phyloP scores from a whole-genome alignment of 2,888 invertebrate species.

The Pyrocoelia pectoralis region DNA sequence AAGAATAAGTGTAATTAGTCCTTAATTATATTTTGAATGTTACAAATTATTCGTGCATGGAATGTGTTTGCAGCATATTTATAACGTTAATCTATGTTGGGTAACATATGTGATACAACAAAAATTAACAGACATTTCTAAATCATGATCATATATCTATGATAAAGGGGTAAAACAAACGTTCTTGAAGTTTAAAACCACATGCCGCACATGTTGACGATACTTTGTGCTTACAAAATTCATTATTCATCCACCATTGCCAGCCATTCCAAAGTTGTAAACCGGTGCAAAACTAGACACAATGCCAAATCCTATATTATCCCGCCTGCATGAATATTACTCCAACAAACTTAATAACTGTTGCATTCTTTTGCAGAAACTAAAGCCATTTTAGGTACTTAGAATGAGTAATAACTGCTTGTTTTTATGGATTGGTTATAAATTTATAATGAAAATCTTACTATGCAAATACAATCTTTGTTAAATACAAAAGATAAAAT shows the following conservation, averaged over 20 bases:
- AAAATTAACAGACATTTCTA: slow-evolving; percentile 24
- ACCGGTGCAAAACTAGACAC: slow-evolving; percentile 21
- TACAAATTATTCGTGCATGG: no score
- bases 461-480: background rate
- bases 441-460: background rate
- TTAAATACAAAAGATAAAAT: background rate
- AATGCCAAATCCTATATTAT: slow-evolving; percentile 25
- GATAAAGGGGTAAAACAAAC: slow-evolving; percentile 15
- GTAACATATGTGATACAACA: slow-evolving; percentile 5
- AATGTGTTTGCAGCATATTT: no score
- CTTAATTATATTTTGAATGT: no score
- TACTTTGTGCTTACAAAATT: slow-evolving; percentile 26
- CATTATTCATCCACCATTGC: slow-evolving; percentile 32
- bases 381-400: background rate
- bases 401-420: background rate
- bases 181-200: slow-evolving; percentile 26
- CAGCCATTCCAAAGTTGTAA: slow-evolving; percentile 25
- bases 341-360: slow-evolving; percentile 15
- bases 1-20: no score
- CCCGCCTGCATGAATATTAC: slow-evolving; percentile 5
- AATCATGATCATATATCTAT: slow-evolving; percentile 26
- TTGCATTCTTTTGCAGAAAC: slow-evolving; percentile 4
- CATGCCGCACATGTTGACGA: slow-evolving; percentile 32
- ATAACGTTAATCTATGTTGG: slow-evolving; percentile 4
- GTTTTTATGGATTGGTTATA: background rate